A percentile compares a stretch with the other conserved stretches of the same genome.
Conservation (phyloP, 2,888 invertebrate species). For the Acanthosepion lycidas region DNA sequence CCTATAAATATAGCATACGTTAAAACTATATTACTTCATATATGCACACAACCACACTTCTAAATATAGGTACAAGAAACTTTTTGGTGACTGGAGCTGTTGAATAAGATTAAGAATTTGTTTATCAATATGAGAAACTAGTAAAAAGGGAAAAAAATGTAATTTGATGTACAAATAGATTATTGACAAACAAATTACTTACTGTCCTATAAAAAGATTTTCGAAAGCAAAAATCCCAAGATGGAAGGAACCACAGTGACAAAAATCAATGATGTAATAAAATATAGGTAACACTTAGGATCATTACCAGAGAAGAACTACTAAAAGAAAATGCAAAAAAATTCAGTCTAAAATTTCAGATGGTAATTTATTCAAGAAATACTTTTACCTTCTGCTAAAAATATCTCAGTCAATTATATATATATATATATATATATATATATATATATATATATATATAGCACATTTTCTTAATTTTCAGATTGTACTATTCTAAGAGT, state of each 20-base stretch:
- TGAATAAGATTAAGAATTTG: neutral
- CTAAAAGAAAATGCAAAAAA: neutral
- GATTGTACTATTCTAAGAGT: neutral
- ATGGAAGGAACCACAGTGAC: neutral
- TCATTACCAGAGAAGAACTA: neutral
- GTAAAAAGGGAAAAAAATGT: neutral
- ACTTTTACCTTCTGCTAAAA: neutral
- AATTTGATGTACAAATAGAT: neutral
- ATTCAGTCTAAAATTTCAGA: neutral
- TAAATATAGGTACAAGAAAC: neutral
- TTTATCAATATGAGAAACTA: neutral
- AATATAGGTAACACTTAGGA: neutral
- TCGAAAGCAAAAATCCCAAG: neutral
- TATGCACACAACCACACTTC: too few species aligned
- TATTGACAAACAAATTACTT: constrained; percentile 33
- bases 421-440: neutral
- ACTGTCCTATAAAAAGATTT: neutral
- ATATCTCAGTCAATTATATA: neutral
- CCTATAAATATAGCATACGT: too few species aligned
- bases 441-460: neutral
- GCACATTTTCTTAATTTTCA: neutral
- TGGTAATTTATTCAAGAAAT: neutral
- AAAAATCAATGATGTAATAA: neutral
- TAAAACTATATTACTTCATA: neutral
- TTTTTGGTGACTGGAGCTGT: neutral